Conservation (phyloP, 2,797 vertebrate species). For the Buceros bicornis region DNA sequence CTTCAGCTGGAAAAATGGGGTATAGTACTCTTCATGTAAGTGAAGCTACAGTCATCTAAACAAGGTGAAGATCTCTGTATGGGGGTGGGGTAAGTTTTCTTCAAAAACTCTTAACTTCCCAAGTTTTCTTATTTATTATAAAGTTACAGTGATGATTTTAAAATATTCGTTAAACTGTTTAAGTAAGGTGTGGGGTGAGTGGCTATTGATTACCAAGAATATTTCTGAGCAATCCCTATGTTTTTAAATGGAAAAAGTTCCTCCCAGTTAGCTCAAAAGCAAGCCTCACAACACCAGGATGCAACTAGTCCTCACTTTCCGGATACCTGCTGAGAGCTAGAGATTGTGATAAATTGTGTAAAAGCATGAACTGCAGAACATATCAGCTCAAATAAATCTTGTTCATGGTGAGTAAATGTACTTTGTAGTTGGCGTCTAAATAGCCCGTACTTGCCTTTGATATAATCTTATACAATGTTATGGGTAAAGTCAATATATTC, state of each 20-base stretch:
- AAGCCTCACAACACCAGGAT: not conserved
- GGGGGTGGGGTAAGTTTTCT: not conserved
- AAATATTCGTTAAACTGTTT: accelerated
- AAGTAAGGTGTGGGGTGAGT: not conserved
- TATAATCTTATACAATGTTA: not conserved
- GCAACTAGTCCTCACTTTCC: not conserved
- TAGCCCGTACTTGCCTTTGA: not conserved
- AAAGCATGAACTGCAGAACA: conserved; percentile 17
- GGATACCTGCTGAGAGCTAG: not conserved
- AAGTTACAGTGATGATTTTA: not conserved
- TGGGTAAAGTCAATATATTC: not conserved
- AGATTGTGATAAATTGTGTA: not conserved
- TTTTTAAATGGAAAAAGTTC: conserved; percentile 2
- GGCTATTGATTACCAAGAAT: not conserved
- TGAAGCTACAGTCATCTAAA: not conserved
- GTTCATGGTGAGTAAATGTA: conserved; percentile 11
- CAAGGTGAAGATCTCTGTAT: not conserved
- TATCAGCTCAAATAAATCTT: conserved; percentile 31
- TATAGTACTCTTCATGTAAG: not conserved
- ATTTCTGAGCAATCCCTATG: not conserved
- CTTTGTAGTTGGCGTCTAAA: not conserved
- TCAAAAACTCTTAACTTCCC: not conserved
- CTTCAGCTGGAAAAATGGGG: not conserved
- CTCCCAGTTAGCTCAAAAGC: not conserved
- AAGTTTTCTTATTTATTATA: not conserved